Percentiles rank a stretch among this genome's conserved stretches.
phyloP scores from a whole-genome alignment of 2,888 invertebrate genomes.

The Hypsopygia costalis region DNA sequence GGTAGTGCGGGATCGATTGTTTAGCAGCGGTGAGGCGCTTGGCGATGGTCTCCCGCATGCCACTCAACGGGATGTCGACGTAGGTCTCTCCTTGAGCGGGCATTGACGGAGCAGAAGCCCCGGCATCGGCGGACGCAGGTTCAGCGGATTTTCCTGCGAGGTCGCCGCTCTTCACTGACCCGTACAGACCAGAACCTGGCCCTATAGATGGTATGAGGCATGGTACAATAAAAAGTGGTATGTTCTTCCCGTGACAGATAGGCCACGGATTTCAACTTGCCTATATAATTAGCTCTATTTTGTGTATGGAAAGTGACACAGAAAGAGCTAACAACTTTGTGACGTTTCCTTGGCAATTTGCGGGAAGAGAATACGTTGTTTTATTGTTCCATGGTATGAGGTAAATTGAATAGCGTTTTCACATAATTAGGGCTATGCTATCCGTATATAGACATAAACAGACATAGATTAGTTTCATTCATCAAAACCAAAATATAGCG shows the following conservation, averaged over 20 bases:
- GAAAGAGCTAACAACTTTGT: too few relatives aligned
- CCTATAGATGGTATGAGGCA: conserved; percentile 56
- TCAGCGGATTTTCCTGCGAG: conserved; percentile 68
- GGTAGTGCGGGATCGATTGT: conserved; percentile 98
- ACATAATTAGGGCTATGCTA: not conserved
- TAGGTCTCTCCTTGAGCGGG: conserved; percentile 75
- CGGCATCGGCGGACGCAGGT: conserved; percentile 25
- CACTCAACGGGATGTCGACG: conserved; percentile 90
- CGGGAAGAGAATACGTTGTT: too few relatives aligned
- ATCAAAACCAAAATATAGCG: too few relatives aligned
- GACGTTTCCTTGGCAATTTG: too few relatives aligned
- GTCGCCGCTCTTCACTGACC: conserved; percentile 91
- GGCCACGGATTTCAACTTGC: too few relatives aligned
- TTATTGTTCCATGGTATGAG: conserved; percentile 34
- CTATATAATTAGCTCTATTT: too few relatives aligned
- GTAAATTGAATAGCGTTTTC: conserved; percentile 11
- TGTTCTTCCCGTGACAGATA: too few relatives aligned
- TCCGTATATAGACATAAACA: too few relatives aligned
- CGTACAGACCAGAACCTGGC: conserved; percentile 89
- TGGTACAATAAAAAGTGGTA: too few relatives aligned
- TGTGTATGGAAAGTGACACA: too few relatives aligned
- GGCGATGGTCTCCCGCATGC: conserved; percentile 93
- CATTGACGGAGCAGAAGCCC: conserved; percentile 33
- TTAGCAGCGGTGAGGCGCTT: conserved; percentile 94
- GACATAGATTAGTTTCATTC: too few relatives aligned